Evolutionary conservation across 2,113 vertebrate species (phyloP).

Genomic region (Rhegmatorhina hoffmannsi): DNA sequence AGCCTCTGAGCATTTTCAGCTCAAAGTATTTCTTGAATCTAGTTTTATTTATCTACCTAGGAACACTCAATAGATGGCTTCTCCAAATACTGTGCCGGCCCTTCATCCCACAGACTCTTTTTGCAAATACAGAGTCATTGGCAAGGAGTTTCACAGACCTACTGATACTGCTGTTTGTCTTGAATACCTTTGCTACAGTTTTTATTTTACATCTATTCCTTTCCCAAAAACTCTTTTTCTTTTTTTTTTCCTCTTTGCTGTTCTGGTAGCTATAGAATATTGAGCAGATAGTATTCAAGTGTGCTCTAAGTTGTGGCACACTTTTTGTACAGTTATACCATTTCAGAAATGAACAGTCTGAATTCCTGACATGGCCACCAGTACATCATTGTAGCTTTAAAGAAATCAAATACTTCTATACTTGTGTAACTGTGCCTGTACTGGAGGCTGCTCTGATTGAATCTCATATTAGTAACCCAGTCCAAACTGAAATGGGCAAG

Average conservation of each 20-base stretch:
- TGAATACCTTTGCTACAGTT: not conserved
- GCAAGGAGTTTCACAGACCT: not conserved
- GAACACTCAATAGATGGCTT: not conserved
- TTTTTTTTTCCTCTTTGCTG: not conserved
- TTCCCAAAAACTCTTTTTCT: not conserved
- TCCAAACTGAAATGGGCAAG: not conserved
- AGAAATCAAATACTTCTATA: not conserved
- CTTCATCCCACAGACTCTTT: not conserved
- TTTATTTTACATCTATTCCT: not conserved
- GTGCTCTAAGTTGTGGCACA: not conserved
- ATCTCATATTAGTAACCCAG: fast-evolving
- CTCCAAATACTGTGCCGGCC: not conserved
- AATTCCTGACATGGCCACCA: not conserved
- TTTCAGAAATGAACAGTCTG: not conserved
- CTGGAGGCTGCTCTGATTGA: not conserved
- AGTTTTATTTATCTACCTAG: not conserved
- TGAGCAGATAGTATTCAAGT: not conserved
- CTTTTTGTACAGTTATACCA: not conserved
- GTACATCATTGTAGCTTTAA: not conserved
- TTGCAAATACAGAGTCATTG: not conserved
- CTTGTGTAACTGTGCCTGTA: not conserved
- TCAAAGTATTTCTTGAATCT: not conserved
- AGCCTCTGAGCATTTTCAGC: not conserved
- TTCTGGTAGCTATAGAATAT: not conserved
- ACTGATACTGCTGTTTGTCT: not conserved